phyloP scores from a whole-genome alignment of 2,113 vertebrate genomes.

The Rhea americana region DNA sequence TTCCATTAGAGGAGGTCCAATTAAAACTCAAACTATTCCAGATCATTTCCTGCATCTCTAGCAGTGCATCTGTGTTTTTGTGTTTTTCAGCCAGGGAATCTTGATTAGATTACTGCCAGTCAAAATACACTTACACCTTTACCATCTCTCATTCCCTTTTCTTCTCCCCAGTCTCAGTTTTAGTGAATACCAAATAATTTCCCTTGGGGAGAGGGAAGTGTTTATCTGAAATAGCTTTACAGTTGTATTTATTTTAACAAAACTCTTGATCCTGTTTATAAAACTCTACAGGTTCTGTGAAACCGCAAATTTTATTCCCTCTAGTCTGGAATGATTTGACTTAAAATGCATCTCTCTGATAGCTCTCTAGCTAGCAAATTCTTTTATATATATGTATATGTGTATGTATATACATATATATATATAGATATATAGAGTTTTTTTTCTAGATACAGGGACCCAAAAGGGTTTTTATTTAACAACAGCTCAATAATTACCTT shows the following conservation, averaged over 20 bases:
- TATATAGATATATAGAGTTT: no score
- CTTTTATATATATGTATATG: neutral
- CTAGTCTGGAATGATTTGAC: slow-evolving; percentile 26
- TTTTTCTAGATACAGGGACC: slow-evolving; percentile 2
- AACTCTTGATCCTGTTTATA: slow-evolving; percentile 1
- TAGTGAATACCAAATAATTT: slow-evolving; percentile 8
- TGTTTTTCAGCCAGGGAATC: neutral
- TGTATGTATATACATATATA: no score
- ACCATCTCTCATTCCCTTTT: neutral
- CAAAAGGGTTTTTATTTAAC: slow-evolving; percentile 62
- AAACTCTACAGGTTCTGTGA: slow-evolving; percentile 15
- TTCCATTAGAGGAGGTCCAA: neutral
- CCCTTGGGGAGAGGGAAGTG: slow-evolving; percentile 1
- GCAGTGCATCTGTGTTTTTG: neutral
- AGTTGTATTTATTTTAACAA: slow-evolving; percentile 55
- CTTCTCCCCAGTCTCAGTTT: neutral
- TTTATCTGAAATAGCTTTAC: slow-evolving; percentile 52
- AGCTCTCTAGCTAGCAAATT: neutral
- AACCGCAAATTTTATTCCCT: slow-evolving; percentile 32
- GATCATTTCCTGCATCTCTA: neutral
- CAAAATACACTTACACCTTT: neutral
- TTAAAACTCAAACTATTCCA: neutral
- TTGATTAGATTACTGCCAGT: neutral
- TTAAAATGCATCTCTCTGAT: slow-evolving; percentile 45
- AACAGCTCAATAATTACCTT: slow-evolving; percentile 66